Evolutionary conservation across 2,797 vertebrate genomes (phyloP), one percentile per base, ranked within the genome.

Genomic region (Peromyscus attwateri): DNA sequence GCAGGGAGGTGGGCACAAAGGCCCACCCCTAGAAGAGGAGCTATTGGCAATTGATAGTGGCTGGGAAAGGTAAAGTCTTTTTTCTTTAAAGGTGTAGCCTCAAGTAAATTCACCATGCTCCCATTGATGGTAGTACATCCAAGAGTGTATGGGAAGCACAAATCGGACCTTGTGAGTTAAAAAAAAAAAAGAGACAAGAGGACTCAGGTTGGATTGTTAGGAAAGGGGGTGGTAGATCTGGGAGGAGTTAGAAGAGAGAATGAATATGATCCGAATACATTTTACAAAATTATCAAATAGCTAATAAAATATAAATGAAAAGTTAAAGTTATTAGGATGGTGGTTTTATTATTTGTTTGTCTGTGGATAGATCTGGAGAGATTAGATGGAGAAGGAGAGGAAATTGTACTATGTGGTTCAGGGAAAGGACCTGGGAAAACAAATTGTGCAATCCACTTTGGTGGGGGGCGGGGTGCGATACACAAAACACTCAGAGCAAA

Each of bases 271-370:
- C 19, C 7, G 46, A 46, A 19, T 10, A 27, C 7, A 25, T 5
- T 70, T 12, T 52, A n/a, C 11, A 16, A 68, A 68, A 66, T 49
- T 49, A n/a, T 68, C 43, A 66, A 84, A 46, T 27, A 68, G 11
- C 46, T n/a, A 49, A 85, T 49, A 49, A 81, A 81, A n/a, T 81
- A 37, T 25, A 57, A 85, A 68, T 34, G 43, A 23, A 85, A 68
- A 49, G 11, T 43, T 40, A 57, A 82, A 92, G 73, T 87, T 97
- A 82, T 88, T 85, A 83, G 66, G 64, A 84, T 71, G 62, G 40
- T 84, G 64, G 40, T 77, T 93, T 92, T 31, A 76, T 91, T 94
- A 71, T 91, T 94, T 19, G 34, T 94, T 85, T 88, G 71, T 64
- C 83, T 80, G 71, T 13, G n/a, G 60, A 40, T 52, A 40, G 14